phyloP scores from a whole-genome alignment of 1,140 invertebrate species.

The Bicyclus anynana region DNA sequence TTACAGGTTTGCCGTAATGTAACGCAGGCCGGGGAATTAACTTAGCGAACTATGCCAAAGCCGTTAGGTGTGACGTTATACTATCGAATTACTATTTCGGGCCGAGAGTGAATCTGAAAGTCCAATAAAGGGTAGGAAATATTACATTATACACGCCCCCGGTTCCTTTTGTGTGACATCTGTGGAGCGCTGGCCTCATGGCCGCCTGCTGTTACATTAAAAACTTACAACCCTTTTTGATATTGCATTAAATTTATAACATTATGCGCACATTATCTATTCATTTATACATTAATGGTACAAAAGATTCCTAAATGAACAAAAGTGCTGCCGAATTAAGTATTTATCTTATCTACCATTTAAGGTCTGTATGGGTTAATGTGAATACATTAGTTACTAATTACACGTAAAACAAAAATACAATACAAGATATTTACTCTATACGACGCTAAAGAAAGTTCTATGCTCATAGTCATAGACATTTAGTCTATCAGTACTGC shows the following conservation, averaged over 20 bases:
- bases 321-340: not conserved
- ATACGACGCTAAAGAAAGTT: too few species aligned
- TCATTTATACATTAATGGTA: not conserved
- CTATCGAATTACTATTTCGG: slow-evolving; percentile 21
- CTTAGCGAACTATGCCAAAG: slow-evolving; percentile 28
- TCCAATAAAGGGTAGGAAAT: slow-evolving; percentile 26
- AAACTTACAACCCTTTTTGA: slow-evolving; percentile 46
- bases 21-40: slow-evolving; percentile 37
- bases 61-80: slow-evolving; percentile 5
- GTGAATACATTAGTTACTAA: too few species aligned
- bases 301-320: too few species aligned
- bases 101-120: slow-evolving; percentile 15
- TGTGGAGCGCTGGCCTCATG: slow-evolving; percentile 31
- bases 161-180: slow-evolving; percentile 41
- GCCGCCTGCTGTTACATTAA: slow-evolving; percentile 42
- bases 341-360: not conserved
- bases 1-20: slow-evolving; percentile 49
- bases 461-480: too few species aligned
- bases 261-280: not conserved
- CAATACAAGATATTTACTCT: too few species aligned
- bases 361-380: too few species aligned
- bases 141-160: slow-evolving; percentile 28
- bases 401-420: too few species aligned
- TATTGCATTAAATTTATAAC: slow-evolving; percentile 1
- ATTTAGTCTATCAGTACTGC: too few species aligned